phyloP scores from a whole-genome alignment of 2,797 vertebrate genomes.

The Gobio occitaniae region DNA sequence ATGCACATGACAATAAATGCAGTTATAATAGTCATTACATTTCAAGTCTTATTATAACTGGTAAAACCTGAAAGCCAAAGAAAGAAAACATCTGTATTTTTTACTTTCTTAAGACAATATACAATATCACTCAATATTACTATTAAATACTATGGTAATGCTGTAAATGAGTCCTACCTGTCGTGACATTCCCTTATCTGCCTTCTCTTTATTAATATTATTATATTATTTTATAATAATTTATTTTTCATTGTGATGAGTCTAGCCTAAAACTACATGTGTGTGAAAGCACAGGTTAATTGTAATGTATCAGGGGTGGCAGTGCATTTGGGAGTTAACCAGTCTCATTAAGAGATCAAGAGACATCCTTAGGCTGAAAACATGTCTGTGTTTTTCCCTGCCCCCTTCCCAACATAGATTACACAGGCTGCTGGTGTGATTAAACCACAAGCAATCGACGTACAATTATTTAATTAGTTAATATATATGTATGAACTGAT shows the following conservation, averaged over 20 bases:
- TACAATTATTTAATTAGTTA: not conserved
- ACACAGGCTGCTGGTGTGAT: not conserved
- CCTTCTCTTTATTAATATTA: too few relatives aligned
- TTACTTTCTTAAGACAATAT: too few relatives aligned
- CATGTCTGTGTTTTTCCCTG: not conserved
- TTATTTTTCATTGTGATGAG: not conserved
- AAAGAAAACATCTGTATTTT: too few relatives aligned
- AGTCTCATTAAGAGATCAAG: constrained; percentile 11
- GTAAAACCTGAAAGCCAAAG: too few relatives aligned
- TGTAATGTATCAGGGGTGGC: not conserved
- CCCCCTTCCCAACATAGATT: not conserved
- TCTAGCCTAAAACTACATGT: not conserved
- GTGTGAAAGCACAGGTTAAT: not conserved
- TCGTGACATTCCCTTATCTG: too few relatives aligned
- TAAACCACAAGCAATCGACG: not conserved
- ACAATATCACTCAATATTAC: too few relatives aligned
- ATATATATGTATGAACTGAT: not conserved
- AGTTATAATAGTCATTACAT: too few relatives aligned
- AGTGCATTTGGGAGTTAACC: not conserved
- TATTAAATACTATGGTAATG: too few relatives aligned
- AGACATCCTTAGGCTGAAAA: not conserved
- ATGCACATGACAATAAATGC: too few relatives aligned
- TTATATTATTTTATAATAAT: too few relatives aligned
- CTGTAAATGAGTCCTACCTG: too few relatives aligned
- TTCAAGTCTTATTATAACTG: too few relatives aligned